Base-by-base conservation (phyloP, 2,888 invertebrate species). In the Lasius platythorax region DNA sequence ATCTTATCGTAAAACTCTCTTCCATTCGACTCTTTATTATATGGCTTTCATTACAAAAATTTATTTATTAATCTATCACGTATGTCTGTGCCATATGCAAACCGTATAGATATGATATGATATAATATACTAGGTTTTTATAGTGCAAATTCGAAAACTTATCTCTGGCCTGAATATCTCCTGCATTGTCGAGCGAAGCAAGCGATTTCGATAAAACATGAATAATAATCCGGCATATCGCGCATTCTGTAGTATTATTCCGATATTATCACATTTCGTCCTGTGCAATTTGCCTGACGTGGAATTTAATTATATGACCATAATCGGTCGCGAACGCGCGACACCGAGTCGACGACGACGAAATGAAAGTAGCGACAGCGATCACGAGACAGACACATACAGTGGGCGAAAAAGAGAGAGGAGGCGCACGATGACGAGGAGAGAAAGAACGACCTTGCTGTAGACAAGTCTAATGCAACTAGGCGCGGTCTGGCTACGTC, bases 231-330 rank as follows among this genome's bases (percentile, higher is more conserved):
- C 40, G 63, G 5, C 82, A 66, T 50, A 58, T 56, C 23, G 43
- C 23, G 83, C 83, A 70, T 87, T 89, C 81, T 78, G 82, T 68
- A 72, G 61, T 83, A 23, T 23, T 23, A 23, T 23, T 23, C 75
- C 40, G 81, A 33, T 58, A 70, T 11, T 33, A 33, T n/a, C 23
- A n/a, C 58, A n/a, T 30, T 40, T 58, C 15, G 58, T 40, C 40
- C 75, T 66, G 30, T 58, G 81, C 74, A 68, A 73, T 40, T 61
- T 75, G 84, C 46, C 76, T 84, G 90, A 87, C 87, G 87, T 89
- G 90, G 91, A 91, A 91, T 91, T 91, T 88, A 88, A 91, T 91
- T 91, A 90, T 90, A 91, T 89, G 79, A 90, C 90, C 87, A 85
- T 91, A 91, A 90, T 90, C 91, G 90, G 90, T 81, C 84, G 86